A percentile compares a stretch with the other conserved stretches of the same genome.
Evolutionary conservation across 1,140 invertebrate genomes (phyloP).

Genomic region (Diprion similis): DNA sequence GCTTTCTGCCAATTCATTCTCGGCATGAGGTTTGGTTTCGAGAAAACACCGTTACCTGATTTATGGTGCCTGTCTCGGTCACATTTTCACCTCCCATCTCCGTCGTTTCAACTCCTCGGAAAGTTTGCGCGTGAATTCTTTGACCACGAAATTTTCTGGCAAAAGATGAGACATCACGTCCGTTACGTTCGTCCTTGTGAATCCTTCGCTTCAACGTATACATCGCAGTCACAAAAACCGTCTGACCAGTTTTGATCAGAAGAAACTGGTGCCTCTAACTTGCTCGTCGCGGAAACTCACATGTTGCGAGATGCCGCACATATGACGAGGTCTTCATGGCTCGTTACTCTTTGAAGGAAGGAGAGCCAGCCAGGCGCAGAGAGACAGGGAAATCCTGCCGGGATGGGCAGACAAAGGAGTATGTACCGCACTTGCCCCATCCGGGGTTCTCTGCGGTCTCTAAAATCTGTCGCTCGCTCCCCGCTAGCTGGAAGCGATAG

Average conservation of each 20-base stretch:
- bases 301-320: slow-evolving; percentile 40
- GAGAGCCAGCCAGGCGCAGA: too few relatives aligned
- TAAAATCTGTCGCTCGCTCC: slow-evolving; percentile 47
- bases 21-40: not conserved
- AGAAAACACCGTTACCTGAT: slow-evolving; percentile 32
- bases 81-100: slow-evolving; percentile 3
- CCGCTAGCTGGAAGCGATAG: slow-evolving; percentile 32
- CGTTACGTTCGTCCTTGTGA: too few relatives aligned
- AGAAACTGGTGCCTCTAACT: slow-evolving; percentile 7
- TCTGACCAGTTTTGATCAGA: not conserved
- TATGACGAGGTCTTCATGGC: slow-evolving; percentile 50
- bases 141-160: not conserved
- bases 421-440: slow-evolving; percentile 45
- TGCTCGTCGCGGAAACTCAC: not conserved
- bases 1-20: not conserved
- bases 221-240: not conserved
- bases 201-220: not conserved
- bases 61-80: slow-evolving; percentile 30
- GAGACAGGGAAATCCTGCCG: slow-evolving; percentile 23
- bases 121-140: not conserved
- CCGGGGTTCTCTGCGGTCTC: slow-evolving; percentile 35
- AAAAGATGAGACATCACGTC: slow-evolving; percentile 17
- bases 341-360: slow-evolving; percentile 44
- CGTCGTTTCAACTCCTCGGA: not conserved
- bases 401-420: slow-evolving; percentile 8